These are phyloP conservation scores for Delia radicum DNA, from an alignment of 1,140 invertebrate species.

Conservation along the genomic window DNA sequence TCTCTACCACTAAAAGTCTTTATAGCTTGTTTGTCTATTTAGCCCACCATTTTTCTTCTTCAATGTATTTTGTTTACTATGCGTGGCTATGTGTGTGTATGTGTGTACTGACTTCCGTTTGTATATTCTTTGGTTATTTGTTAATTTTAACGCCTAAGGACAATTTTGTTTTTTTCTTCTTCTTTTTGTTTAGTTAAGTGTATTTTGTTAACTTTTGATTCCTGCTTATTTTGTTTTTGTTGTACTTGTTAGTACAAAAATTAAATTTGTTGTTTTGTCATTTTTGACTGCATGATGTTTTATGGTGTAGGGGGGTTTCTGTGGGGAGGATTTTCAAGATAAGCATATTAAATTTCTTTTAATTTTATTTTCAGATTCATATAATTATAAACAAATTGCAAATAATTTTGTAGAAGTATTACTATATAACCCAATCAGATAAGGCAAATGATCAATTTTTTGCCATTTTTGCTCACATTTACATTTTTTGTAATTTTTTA, in stretches of 20 bases:
- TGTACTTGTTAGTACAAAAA: neutral
- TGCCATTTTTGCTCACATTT: too few relatives aligned
- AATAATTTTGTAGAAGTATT: too few relatives aligned
- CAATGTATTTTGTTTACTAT: neutral
- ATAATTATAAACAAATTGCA: too few relatives aligned
- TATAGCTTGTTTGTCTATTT: neutral
- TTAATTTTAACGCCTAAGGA: conserved; percentile 29
- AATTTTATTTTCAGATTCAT: too few relatives aligned
- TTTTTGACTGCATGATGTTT: too few relatives aligned
- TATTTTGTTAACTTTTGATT: neutral
- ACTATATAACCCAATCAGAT: too few relatives aligned
- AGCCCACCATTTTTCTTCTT: neutral
- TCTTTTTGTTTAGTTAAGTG: neutral
- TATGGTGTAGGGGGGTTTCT: too few relatives aligned
- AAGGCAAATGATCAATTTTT: too few relatives aligned
- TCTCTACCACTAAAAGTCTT: neutral
- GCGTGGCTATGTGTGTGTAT: neutral
- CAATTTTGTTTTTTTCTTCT: neutral
- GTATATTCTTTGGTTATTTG: conserved; percentile 24
- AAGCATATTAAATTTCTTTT: too few relatives aligned
- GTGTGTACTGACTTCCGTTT: conserved; percentile 2
- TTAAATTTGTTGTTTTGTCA: too few relatives aligned
- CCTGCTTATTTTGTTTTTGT: neutral
- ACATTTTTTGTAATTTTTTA: too few relatives aligned
- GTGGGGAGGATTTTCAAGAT: too few relatives aligned